Evolutionary conservation across 2,888 invertebrate species (phyloP).

Genomic region (Tiliacea aurago): DNA sequence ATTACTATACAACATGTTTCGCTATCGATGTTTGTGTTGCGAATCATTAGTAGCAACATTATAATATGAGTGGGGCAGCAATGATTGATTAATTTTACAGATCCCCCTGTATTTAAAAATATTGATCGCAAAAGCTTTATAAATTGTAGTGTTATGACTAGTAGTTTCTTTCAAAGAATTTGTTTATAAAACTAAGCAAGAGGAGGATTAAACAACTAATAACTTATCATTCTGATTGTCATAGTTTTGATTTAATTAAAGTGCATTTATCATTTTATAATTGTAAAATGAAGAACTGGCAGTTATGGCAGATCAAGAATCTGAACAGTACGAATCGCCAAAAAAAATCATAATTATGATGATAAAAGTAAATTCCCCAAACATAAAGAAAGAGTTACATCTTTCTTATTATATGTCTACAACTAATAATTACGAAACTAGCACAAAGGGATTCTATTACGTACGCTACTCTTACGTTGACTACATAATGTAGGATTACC

Average conservation of each 20-base stretch:
- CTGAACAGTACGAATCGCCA: background rate
- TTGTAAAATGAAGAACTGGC: background rate
- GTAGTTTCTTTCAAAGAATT: background rate
- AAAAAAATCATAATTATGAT: background rate
- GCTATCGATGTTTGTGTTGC: conserved; percentile 68
- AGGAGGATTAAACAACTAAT: background rate
- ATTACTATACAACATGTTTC: no score
- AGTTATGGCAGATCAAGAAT: background rate
- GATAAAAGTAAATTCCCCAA: background rate
- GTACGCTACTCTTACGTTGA: conserved; percentile 39
- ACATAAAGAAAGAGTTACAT: conserved; percentile 20
- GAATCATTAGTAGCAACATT: conserved; percentile 70
- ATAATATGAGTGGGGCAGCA: conserved; percentile 27
- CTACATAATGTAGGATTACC: conserved; percentile 60
- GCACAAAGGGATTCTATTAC: conserved; percentile 60
- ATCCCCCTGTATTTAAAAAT: conserved; percentile 48
- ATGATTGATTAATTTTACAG: conserved; percentile 58
- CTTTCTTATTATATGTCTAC: conserved; percentile 4
- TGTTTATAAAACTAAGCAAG: background rate
- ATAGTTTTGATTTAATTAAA: conserved; percentile 1
- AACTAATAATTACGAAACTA: conserved; percentile 47
- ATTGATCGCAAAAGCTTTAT: conserved; percentile 48
- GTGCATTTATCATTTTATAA: background rate
- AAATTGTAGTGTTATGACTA: conserved; percentile 46
- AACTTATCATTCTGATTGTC: background rate